These are phyloP conservation scores for Liposcelis brunnea DNA, from an alignment of 2,888 invertebrate species.

Conservation along the genomic window DNA sequence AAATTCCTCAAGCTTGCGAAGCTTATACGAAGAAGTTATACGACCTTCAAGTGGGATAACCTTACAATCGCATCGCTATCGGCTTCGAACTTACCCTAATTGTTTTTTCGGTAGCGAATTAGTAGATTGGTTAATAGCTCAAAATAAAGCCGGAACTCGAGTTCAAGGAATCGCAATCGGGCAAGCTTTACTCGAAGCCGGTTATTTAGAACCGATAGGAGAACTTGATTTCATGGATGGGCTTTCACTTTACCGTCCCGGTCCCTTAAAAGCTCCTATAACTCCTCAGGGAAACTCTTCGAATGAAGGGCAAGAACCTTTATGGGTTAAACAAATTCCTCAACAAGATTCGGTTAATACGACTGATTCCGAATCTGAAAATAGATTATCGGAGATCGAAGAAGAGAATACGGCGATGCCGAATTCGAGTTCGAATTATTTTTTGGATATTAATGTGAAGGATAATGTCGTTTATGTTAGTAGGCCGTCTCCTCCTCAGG, in stretches of 20 bases:
- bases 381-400: conserved; percentile 23
- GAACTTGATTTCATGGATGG: conserved; percentile 42
- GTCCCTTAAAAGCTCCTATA: conserved; percentile 18
- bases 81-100: conserved; percentile 51
- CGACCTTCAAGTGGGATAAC: conserved; percentile 36
- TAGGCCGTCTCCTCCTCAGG: conserved; percentile 4
- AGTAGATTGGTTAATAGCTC: conserved; percentile 66
- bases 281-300: conserved; percentile 14
- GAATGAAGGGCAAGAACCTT: conserved; percentile 37
- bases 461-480: conserved; percentile 37
- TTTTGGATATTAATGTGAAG: conserved; percentile 43
- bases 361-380: conserved; percentile 30
- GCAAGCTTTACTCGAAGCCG: conserved; percentile 57
- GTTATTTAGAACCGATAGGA: conserved; percentile 48
- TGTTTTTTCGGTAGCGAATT: conserved; percentile 66
- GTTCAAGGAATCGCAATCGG: conserved; percentile 61
- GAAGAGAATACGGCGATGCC: conserved; percentile 21
- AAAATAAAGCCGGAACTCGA: conserved; percentile 57
- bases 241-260: conserved; percentile 39
- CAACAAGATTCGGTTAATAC: conserved; percentile 28
- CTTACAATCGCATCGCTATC: conserved; percentile 45
- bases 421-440: conserved; percentile 37
- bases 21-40: conserved; percentile 42
- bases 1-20: conserved; percentile 39
- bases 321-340: conserved; percentile 42